Evolutionary conservation across 2,888 invertebrate genomes (phyloP), one percentile per base, ranked within the genome.

Genomic region (Apeira syringaria): DNA sequence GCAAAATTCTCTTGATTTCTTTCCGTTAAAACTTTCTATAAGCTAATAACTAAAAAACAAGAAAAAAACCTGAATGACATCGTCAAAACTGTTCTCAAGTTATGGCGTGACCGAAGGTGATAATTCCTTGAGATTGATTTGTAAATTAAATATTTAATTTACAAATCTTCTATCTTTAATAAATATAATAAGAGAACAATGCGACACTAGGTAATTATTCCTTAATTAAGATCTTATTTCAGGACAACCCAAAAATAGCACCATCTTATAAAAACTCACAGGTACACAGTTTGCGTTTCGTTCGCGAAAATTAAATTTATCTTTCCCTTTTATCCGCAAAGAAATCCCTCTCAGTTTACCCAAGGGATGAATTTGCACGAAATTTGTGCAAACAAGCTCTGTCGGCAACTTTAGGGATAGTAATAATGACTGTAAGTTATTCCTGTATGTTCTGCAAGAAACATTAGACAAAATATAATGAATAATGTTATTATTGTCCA

Each of bases 361-460:
- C 56, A 33, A 17, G 50, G 51, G 56, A 32, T 20, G 41, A 54
- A 58, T 58, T 53, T 52, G 50, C 38, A 40, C 50, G 42, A 46
- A 38, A 41, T 38, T 56, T 59, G 42, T 46, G 58, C 51, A 60
- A 63, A 61, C 56, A 59, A 43, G 43, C 24, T 43, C 28, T 46
- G 50, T 50, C 53, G 44, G 38, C 20, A 50, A 35, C 44, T 52
- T 52, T 55, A 50, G 28, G 29, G 29, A 20, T 20, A 25, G 24
- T 25, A 24, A 26, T 10, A 26, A 26, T 11, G 4, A 11, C 1
- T 26, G 26, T 10, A 26, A 27, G 2, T 12, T 6, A 20, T 20
- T 20, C 20, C n/a, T n/a, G 2, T 2, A 5, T 20, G 20, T 20
- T 20, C 7, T 7, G n/a, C n/a, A n/a, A n/a, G n/a, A n/a, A n/a